phyloP scores from a whole-genome alignment of 2,888 invertebrate species.

The Steinernema carpocapsae region DNA sequence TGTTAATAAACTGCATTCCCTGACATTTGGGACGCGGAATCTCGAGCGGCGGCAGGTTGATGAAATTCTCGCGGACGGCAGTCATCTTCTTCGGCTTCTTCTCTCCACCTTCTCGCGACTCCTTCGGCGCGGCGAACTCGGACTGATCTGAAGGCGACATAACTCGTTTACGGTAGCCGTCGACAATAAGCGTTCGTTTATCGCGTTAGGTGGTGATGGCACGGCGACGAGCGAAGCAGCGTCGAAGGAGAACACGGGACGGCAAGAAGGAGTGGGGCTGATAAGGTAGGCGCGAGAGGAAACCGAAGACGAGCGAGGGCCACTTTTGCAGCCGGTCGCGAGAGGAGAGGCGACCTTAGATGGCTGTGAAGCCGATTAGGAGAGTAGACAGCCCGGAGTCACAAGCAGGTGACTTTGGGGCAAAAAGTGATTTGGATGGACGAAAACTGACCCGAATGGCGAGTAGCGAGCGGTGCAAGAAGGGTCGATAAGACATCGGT shows the following conservation, averaged over 20 bases:
- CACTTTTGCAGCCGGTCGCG: too few relatives aligned
- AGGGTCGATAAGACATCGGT: background rate
- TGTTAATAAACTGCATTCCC: slow-evolving; percentile 66
- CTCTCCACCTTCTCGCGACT: background rate
- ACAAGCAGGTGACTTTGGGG: background rate
- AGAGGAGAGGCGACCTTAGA: background rate
- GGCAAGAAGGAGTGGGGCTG: background rate
- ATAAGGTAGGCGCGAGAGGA: slow-evolving; percentile 1
- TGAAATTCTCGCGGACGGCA: slow-evolving; percentile 50
- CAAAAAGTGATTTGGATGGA: too few relatives aligned
- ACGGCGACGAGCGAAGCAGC: slow-evolving; percentile 1
- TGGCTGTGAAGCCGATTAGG: background rate
- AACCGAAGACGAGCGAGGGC: background rate
- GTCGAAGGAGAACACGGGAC: too few relatives aligned
- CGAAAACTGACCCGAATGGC: background rate
- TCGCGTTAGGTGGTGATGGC: background rate
- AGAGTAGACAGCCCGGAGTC: background rate
- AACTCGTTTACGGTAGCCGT: slow-evolving; percentile 30
- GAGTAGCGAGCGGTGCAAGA: background rate
- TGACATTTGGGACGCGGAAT: slow-evolving; percentile 66
- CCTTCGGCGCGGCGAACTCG: background rate
- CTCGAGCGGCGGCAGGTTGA: slow-evolving; percentile 53
- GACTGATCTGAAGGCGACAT: slow-evolving; percentile 27
- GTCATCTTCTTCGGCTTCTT: slow-evolving; percentile 3
- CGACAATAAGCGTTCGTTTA: slow-evolving; percentile 33